Conservation (phyloP, 2,113 vertebrate species). For the Anser cygnoides region DNA sequence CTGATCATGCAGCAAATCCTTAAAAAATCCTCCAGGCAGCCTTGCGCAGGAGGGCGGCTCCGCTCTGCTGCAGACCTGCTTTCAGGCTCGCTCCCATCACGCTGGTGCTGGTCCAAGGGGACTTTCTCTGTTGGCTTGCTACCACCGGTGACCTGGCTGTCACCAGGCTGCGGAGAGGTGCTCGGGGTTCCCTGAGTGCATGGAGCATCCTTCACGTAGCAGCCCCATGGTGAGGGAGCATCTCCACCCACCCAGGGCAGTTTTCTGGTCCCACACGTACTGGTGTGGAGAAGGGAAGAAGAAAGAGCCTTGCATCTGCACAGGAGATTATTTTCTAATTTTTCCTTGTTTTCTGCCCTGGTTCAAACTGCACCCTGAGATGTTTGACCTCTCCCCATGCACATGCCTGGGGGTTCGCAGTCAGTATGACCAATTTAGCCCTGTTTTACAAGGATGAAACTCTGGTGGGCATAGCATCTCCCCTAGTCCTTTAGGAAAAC, state of each 20-base stretch:
- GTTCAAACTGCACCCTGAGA: background rate
- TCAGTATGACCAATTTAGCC: too few species aligned
- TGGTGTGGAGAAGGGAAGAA: background rate
- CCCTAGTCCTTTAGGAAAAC: background rate
- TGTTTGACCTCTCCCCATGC: background rate
- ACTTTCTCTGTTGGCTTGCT: background rate
- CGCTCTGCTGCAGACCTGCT: background rate
- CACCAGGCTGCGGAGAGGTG: background rate
- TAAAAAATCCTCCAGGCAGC: background rate
- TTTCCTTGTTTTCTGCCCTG: background rate
- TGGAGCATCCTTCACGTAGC: background rate
- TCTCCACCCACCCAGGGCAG: too few species aligned
- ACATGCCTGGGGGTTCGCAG: background rate
- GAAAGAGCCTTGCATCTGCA: background rate
- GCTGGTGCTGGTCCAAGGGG: rapidly evolving
- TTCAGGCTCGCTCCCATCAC: rapidly evolving
- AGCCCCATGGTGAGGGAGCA: background rate
- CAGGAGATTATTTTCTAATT: too few species aligned
- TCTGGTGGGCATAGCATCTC: background rate
- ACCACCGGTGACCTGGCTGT: background rate
- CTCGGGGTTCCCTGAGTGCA: background rate
- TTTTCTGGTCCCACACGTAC: background rate
- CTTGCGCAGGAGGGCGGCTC: background rate
- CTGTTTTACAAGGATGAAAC: background rate
- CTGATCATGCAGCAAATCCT: conserved; percentile 28